phyloP scores from a whole-genome alignment of 2,113 vertebrate genomes.

The Chinchilla lanigera region DNA sequence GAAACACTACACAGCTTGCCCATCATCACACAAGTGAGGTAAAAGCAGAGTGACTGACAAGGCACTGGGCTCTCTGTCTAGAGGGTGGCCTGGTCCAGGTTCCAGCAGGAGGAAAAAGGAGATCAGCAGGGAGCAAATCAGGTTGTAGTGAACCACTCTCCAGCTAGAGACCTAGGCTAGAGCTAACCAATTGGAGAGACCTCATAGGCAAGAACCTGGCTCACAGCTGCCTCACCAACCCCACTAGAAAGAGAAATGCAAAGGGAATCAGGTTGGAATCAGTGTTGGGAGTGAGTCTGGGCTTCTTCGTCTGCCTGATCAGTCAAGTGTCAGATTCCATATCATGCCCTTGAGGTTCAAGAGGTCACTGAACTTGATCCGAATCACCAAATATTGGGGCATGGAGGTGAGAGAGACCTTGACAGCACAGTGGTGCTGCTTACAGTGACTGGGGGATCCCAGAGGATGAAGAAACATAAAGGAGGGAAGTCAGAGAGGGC shows the following conservation, averaged over 20 bases:
- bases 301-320: neutral
- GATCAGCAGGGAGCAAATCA: neutral
- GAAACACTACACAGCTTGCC: neutral
- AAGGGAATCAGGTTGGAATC: neutral
- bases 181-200: neutral
- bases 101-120: neutral
- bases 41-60: neutral
- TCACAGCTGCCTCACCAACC: accelerated
- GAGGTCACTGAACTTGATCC: neutral
- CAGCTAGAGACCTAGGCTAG: neutral
- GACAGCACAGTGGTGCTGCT: accelerated
- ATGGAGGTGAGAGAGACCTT: neutral
- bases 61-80: accelerated
- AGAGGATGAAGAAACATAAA: too few relatives aligned
- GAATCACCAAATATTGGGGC: neutral
- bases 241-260: neutral
- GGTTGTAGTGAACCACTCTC: neutral
- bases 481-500: neutral
- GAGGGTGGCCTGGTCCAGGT: neutral
- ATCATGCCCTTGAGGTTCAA: neutral
- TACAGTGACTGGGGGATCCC: neutral
- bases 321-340: neutral
- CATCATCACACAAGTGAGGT: neutral
- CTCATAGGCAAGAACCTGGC: neutral
- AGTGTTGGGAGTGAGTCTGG: accelerated